Conservation (phyloP, 2,113 vertebrate genomes). For the Gadus macrocephalus region DNA sequence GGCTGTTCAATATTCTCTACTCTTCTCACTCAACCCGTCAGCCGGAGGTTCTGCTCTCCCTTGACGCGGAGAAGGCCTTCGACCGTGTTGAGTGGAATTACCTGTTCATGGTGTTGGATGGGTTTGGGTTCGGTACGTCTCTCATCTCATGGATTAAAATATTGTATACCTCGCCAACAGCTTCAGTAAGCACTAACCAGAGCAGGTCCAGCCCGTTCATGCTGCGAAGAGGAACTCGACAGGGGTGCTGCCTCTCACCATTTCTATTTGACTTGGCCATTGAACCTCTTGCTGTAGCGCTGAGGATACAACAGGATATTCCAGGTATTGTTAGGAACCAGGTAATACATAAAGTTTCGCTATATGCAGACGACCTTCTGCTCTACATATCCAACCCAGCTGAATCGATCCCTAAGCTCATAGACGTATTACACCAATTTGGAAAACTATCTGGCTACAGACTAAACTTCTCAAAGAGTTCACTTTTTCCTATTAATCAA, state of each 20-base stretch:
- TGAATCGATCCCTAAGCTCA: not conserved
- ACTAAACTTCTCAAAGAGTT: slow-evolving; percentile 17
- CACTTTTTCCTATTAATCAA: slow-evolving; percentile 14
- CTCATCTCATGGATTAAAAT: not conserved
- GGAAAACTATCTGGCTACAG: slow-evolving; percentile 11
- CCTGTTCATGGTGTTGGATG: not conserved
- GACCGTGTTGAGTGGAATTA: not conserved
- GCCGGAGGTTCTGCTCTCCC: not conserved
- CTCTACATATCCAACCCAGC: not conserved
- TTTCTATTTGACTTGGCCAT: not conserved
- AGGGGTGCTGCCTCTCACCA: not conserved
- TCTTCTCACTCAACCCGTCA: not conserved
- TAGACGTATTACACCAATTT: not conserved
- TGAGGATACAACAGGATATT: not conserved
- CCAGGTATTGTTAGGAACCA: not conserved
- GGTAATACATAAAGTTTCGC: not conserved
- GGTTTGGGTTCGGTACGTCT: not conserved
- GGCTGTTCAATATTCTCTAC: not conserved
- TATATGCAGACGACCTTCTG: not conserved
- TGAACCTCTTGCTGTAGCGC: not conserved
- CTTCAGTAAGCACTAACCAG: not conserved
- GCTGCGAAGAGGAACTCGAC: not conserved
- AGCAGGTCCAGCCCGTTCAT: not conserved
- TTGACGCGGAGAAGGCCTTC: not conserved
- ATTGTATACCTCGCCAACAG: not conserved